Conservation (phyloP, 1,140 invertebrate species). For the Anastrepha ludens region DNA sequence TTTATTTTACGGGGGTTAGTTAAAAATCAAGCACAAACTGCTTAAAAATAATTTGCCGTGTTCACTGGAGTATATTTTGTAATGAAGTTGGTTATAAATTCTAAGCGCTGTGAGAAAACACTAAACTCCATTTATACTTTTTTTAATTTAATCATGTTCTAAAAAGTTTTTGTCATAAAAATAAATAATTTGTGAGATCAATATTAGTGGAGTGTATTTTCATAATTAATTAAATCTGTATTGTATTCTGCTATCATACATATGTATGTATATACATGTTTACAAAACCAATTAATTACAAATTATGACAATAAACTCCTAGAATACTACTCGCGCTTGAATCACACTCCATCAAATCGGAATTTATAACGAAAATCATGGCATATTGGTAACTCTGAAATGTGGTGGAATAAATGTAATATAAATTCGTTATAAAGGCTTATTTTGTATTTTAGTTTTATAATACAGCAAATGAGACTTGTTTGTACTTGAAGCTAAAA, state of each 20-base stretch:
- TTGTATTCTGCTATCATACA: neutral
- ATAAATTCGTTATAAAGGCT: conserved; percentile 23
- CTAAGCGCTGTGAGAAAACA: neutral
- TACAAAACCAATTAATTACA: neutral
- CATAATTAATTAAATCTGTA: neutral
- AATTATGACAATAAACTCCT: conserved; percentile 23
- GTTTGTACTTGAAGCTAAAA: conserved; percentile 24
- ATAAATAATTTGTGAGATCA: neutral
- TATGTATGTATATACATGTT: neutral
- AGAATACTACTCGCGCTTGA: neutral
- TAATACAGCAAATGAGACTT: conserved; percentile 44
- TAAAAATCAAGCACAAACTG: conserved; percentile 20
- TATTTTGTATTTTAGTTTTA: conserved; percentile 44
- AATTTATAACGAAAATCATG: conserved; percentile 44
- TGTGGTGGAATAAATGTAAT: neutral
- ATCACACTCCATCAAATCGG: neutral
- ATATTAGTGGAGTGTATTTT: neutral
- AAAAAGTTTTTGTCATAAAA: neutral
- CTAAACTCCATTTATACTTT: neutral
- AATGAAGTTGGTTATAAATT: conserved; percentile 43
- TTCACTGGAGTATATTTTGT: neutral
- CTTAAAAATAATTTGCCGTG: conserved; percentile 10
- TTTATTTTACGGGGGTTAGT: conserved; percentile 23
- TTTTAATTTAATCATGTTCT: neutral
- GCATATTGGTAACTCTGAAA: neutral